Base-by-base conservation (phyloP, 2,113 vertebrate genomes). In the Periophthalmodon schlosseri region DNA sequence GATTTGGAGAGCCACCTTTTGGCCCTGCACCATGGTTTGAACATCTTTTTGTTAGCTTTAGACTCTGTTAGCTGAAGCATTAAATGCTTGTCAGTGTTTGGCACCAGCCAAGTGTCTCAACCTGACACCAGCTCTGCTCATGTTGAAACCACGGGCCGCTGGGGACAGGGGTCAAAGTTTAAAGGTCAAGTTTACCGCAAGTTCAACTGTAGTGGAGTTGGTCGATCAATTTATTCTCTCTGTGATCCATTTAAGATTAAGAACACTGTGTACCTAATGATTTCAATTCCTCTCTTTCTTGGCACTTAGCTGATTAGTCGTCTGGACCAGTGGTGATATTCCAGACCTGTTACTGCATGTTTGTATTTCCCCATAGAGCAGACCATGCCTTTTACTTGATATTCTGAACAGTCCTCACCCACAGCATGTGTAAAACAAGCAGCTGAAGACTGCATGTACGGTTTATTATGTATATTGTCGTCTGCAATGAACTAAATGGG, bases 81-180 rank as follows among this genome's bases (percentile, higher is more conserved):
- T 2, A 33, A 61, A 61, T 13, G 24, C 58, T 33, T 5, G 24
- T 33, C 33, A 20, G 58, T 18, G 58, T 61, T 28, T 33, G 58
- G 24, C 58, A 33, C 24, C 33, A 14, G 14, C 28, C 23, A 47
- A n/a, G 63, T 11, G 69, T 66, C 76, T 83, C 80, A 88, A 90
- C 68, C 76, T 12, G 78, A 91, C 74, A 88, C 89, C 83, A 5
- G 58, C 65, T 81, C 83, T 39, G 68, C 57, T 57, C 56, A 57
- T 82, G 73, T 58, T 68, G 74, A 75, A 87, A 83, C 7, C 11
- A 23, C 76, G 52, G 65, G 47, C 68, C 2, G 50, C 77, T 72
- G 60, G 79, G 86, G 80, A 73, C 82, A 84, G 83, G 65, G 84
- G 78, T 86, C 60, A 0, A 71, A 56, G 71, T 57, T 73, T 56